phyloP scores from a whole-genome alignment of 2,888 invertebrate genomes.

The Macrosoma leucophasiata region DNA sequence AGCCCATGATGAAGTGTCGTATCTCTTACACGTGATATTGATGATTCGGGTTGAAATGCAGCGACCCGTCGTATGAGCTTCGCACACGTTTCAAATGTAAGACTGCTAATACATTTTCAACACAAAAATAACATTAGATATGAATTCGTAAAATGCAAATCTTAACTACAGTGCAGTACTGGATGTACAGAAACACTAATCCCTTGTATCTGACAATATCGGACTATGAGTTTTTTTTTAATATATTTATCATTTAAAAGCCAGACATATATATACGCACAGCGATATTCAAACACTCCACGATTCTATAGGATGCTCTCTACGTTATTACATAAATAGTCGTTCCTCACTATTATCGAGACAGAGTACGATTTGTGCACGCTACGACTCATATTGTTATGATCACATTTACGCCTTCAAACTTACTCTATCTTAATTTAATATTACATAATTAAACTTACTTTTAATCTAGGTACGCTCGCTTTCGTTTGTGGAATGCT shows the following conservation, averaged over 20 bases:
- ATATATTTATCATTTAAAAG: conserved; percentile 58
- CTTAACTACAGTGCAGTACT: conserved; percentile 47
- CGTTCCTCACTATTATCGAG: conserved; percentile 49
- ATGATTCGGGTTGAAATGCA: too few relatives aligned
- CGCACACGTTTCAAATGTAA: too few relatives aligned
- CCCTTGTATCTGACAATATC: conserved; percentile 52
- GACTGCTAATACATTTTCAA: too few relatives aligned
- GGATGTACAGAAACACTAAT: conserved; percentile 51
- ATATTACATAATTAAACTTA: conserved; percentile 46
- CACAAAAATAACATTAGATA: conserved; percentile 32
- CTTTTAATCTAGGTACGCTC: conserved; percentile 56
- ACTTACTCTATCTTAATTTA: conserved; percentile 53
- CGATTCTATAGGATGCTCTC: conserved; percentile 62
- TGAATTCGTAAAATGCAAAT: conserved; percentile 29
- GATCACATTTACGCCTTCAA: conserved; percentile 70
- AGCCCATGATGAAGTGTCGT: too few relatives aligned
- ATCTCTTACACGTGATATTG: too few relatives aligned
- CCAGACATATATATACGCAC: conserved; percentile 62
- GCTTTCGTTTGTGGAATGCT: conserved; percentile 70
- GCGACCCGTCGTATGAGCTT: too few relatives aligned
- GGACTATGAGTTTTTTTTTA: conserved; percentile 55
- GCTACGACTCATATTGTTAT: conserved; percentile 63
- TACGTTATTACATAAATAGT: conserved; percentile 49
- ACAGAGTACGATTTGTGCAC: conserved; percentile 66
- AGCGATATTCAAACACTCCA: conserved; percentile 63